Conservation (phyloP, 2,797 vertebrate genomes). For the Molothrus aeneus region DNA sequence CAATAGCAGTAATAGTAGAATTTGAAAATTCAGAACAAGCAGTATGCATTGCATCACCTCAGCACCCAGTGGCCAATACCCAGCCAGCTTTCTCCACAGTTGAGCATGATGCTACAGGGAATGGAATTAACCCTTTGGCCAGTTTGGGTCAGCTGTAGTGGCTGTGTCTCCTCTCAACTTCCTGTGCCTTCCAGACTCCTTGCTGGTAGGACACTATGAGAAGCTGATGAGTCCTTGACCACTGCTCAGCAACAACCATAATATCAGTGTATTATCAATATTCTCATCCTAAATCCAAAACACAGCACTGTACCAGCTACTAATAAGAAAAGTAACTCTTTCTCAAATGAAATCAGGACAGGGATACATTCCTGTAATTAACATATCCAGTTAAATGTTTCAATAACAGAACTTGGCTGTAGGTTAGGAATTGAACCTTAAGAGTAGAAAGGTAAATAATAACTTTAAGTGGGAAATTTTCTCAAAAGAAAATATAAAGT, state of each 20-base stretch:
- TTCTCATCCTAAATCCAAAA: background rate
- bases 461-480: background rate
- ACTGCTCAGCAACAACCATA: background rate
- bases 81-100: background rate
- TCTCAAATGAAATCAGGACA: background rate
- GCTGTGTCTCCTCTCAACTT: background rate
- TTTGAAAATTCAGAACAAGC: background rate
- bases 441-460: background rate
- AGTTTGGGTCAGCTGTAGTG: background rate
- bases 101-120: background rate
- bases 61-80: background rate
- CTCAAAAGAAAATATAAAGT: background rate
- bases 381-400: background rate
- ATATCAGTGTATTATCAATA: background rate
- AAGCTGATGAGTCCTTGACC: background rate
- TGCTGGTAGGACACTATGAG: background rate
- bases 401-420: background rate
- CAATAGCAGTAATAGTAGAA: background rate
- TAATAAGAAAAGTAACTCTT: background rate
- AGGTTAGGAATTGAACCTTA: background rate
- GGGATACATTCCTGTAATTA: background rate
- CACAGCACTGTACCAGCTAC: background rate
- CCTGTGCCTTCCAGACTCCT: background rate
- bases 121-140: background rate
- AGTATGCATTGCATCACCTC: background rate